Evolutionary conservation across 2,797 vertebrate species (phyloP).

Genomic region (Alcedo atthis): DNA sequence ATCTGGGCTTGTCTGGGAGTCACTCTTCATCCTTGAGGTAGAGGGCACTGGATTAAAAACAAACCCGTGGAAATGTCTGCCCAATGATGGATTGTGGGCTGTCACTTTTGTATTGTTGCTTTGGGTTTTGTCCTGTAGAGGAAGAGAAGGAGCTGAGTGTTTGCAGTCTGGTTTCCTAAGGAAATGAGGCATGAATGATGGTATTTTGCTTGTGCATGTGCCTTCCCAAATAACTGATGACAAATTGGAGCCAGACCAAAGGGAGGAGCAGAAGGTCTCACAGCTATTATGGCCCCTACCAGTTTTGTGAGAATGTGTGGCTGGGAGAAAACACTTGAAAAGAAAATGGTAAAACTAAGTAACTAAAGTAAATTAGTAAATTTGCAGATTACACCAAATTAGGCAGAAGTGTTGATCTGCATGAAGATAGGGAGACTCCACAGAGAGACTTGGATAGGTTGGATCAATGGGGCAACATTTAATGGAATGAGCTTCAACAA

Average conservation of each 20-base stretch:
- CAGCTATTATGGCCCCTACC: neutral
- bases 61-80: neutral
- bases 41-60: neutral
- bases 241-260: neutral
- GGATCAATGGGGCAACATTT: too few relatives aligned
- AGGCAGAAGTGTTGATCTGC: too few relatives aligned
- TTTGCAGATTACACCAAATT: too few relatives aligned
- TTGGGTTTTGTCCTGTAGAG: constrained; percentile 15
- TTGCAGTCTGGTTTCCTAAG: constrained; percentile 53
- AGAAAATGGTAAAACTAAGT: neutral
- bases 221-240: neutral
- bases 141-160: constrained; percentile 37
- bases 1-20: neutral
- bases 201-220: constrained; percentile 3
- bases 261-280: neutral
- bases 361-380: too few relatives aligned
- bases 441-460: too few relatives aligned
- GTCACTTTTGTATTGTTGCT: neutral
- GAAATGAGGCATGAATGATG: constrained; percentile 39
- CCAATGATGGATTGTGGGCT: neutral
- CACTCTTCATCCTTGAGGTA: neutral
- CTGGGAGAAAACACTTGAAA: neutral
- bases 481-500: too few relatives aligned
- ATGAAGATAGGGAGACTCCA: too few relatives aligned
- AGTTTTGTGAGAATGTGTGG: neutral